These are phyloP conservation scores for Pantherophis alleghaniensis DNA, from an alignment of 2,797 vertebrate species.

Conservation along the genomic window DNA sequence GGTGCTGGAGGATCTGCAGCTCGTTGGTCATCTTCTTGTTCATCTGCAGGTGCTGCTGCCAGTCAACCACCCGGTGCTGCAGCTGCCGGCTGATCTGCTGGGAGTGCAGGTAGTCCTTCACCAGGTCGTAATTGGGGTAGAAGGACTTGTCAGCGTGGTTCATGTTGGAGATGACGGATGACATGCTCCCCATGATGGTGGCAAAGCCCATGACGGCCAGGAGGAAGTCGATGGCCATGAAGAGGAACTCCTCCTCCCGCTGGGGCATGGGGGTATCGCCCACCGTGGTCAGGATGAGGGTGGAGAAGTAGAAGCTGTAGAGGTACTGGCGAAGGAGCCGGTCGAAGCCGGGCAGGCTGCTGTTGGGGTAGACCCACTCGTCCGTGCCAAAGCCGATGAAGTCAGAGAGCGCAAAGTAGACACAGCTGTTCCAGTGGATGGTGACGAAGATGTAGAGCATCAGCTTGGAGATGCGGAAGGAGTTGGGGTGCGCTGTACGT, in stretches of 20 bases:
- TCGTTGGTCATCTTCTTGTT: slow-evolving; percentile 88
- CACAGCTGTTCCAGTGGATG: slow-evolving; percentile 90
- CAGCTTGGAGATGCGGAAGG: slow-evolving; percentile 86
- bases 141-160: slow-evolving; percentile 80
- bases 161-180: slow-evolving; percentile 81
- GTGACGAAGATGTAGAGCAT: slow-evolving; percentile 87
- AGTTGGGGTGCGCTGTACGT: slow-evolving; percentile 81
- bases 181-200: slow-evolving; percentile 86
- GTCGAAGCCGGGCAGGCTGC: slow-evolving; percentile 65
- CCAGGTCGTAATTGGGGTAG: slow-evolving; percentile 84
- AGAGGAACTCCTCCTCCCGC: slow-evolving; percentile 84
- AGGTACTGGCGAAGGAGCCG: slow-evolving; percentile 83
- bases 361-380: slow-evolving; percentile 88
- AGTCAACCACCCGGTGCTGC: slow-evolving; percentile 76
- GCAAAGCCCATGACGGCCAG: slow-evolving; percentile 91
- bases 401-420: slow-evolving; percentile 88
- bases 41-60: slow-evolving; percentile 90
- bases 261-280: slow-evolving; percentile 80
- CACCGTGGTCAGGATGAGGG: slow-evolving; percentile 86
- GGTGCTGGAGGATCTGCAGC: slow-evolving; percentile 78
- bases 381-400: slow-evolving; percentile 84
- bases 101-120: slow-evolving; percentile 82
- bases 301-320: slow-evolving; percentile 91
- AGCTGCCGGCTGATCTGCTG: slow-evolving; percentile 73
- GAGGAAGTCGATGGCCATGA: slow-evolving; percentile 85